Conservation (phyloP, 1,140 invertebrate species). For the Pogonomyrmex barbatus region DNA sequence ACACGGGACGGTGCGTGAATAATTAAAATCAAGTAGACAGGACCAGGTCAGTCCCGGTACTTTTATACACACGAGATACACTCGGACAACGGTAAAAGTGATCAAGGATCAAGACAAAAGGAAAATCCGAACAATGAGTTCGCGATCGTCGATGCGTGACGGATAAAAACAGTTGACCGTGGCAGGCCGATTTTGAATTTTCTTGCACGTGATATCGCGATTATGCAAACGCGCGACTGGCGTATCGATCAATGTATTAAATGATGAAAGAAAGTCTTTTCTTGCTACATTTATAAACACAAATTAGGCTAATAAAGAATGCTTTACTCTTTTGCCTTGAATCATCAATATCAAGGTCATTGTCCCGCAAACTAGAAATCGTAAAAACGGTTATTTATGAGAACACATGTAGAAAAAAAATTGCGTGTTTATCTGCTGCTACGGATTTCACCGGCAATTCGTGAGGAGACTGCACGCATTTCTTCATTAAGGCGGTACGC, state of each 20-base stretch:
- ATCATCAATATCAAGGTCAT: conserved; percentile 39
- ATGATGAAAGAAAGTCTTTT: background rate
- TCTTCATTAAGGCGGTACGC: conserved; percentile 42
- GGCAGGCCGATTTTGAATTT: background rate
- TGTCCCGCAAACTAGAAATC: conserved; percentile 62
- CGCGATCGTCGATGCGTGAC: background rate
- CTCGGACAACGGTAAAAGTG: conserved; percentile 63
- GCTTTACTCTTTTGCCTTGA: background rate
- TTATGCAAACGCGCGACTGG: conserved; percentile 5
- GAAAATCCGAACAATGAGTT: conserved; percentile 36
- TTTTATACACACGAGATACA: background rate
- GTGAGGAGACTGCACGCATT: conserved; percentile 31
- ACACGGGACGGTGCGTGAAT: conserved; percentile 8
- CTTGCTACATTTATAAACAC: background rate
- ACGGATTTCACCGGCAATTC: conserved; percentile 66
- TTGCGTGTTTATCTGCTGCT: conserved; percentile 58
- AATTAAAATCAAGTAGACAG: conserved; percentile 66
- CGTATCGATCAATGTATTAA: background rate
- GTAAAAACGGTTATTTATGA: conserved; percentile 30
- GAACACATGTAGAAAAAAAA: conserved; percentile 52
- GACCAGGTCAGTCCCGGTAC: background rate
- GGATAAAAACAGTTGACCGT: conserved; percentile 10
- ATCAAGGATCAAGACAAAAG: conserved; percentile 16
- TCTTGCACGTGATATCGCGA: background rate
- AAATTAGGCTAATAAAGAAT: conserved; percentile 25